Evolutionary conservation across 2,113 vertebrate genomes (phyloP), one percentile per base, ranked within the genome.

Genomic region (Murina feae): DNA sequence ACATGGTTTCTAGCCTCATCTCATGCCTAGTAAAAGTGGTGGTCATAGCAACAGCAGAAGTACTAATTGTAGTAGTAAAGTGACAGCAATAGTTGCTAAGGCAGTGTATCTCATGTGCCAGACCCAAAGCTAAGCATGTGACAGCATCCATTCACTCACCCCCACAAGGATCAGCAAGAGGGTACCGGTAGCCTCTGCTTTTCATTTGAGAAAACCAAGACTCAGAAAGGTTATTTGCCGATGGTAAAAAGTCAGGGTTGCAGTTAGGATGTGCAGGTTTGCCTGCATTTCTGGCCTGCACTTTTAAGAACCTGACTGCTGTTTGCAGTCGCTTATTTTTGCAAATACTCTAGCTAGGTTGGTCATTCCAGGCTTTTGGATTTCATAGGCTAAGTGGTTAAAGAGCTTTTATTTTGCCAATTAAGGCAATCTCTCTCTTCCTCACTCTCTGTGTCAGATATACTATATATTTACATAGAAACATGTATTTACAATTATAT

Each of bases 21-120:
- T 3, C 11, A 20, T 14, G 37, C 14, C 58, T 23, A 42, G 58
- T 37, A 12, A 32, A 49, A 32, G 8, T 18, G 32, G 20, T 0
- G 4, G 21, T 2, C 6, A 1, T 0, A 13, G 18, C 21, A 32
- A 12, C 4, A 0, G 12, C 39, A 58, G 16, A 17, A 21, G 9
- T 11, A 30, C 37, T 18, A 18, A 13, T 21, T 53, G 84, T 20
- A 11, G 5, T 1, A n/a, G n/a, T 20, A 69, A 49, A n/a, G 28
- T 49, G 9, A 44, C 39, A 11, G 58, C 25, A 9, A 0, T 39
- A 12, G 7, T 1, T 13, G 68, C 25, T 23, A 10, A 35, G 16
- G 3, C 1, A 2, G 53, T 2, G 0, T 3, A 18, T 6, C 32
- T 25, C 10, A 0, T 8, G n/a, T 5, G 68, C 44, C 23, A 49